phyloP scores from a whole-genome alignment of 2,797 vertebrate species.

The Dendrocincla fuliginosa region DNA sequence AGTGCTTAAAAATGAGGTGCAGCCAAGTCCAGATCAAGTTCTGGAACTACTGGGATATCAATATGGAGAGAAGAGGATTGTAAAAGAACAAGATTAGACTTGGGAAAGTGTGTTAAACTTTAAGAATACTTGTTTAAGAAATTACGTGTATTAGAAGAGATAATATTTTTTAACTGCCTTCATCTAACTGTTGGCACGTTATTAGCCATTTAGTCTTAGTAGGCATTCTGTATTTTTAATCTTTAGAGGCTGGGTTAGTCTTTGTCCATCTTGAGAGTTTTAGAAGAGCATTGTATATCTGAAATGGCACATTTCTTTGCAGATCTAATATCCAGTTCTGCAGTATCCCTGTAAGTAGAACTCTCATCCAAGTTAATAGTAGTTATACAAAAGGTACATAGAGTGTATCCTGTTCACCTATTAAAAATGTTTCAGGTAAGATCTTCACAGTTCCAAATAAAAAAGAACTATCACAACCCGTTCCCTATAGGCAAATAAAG shows the following conservation, averaged over 20 bases:
- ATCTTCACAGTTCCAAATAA: background rate
- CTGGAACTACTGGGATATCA: rapidly evolving
- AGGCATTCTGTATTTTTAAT: background rate
- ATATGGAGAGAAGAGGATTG: background rate
- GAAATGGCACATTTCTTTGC: background rate
- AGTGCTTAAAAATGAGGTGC: background rate
- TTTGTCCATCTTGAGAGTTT: background rate
- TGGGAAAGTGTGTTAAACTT: background rate
- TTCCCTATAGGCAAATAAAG: background rate
- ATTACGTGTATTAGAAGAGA: background rate
- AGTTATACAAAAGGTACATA: background rate
- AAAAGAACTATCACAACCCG: background rate
- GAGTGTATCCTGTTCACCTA: background rate
- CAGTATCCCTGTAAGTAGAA: background rate
- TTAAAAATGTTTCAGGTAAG: background rate
- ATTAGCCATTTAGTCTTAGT: background rate
- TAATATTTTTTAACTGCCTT: background rate
- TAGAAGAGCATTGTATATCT: background rate
- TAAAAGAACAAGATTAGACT: background rate
- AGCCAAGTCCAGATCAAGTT: background rate
- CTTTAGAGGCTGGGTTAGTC: background rate
- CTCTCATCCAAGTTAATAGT: background rate
- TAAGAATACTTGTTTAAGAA: background rate
- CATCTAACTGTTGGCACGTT: background rate
- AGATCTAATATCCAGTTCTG: background rate